Base-by-base conservation (phyloP, 2,888 invertebrate species). In the Phortica magna region DNA sequence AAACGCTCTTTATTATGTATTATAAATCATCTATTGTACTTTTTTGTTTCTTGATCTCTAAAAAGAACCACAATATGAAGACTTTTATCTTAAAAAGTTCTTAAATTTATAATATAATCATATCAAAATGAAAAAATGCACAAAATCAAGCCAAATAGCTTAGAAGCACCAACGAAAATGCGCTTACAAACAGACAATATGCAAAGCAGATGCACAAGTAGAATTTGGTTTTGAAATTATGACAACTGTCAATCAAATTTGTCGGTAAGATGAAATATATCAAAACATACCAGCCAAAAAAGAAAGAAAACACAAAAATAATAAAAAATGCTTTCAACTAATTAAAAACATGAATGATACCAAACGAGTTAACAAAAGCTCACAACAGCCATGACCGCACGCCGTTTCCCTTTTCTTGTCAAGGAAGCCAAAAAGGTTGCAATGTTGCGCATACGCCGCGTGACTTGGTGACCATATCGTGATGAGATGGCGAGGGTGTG, bases 381-480 rank as follows among this genome's bases (percentile, higher is more conserved):
- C 14, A 31, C 17, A 61, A 61, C 39, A 14, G 19, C 4, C n/a
- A 59, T 3, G n/a, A n/a, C 59, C 17, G 17, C 17, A 59, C 19
- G 31, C 65, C 14, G n/a, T 39, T 14, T 14, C 48, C 9, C 48
- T 39, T 2, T 14, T 14, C 9, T 14, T 12, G 48, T 7, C 14
- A 14, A 48, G 10, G 14, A 48, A 48, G 10, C 48, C 48, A 74
- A 73, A 68, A 48, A 64, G 39, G 59, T 75, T 64, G 76, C 80
- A 76, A 83, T 73, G 79, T 87, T 83, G 79, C 82, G 81, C 87
- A 85, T 87, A 84, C 84, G 83, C 82, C 81, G 81, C 82, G 79
- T 83, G 85, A 83, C 83, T 80, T 82, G 10, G 48, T 48, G 48
- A 48, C 61, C 10, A 3, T 19, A 7, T 61, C 10, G 7, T 22